phyloP scores from a whole-genome alignment of 2,113 vertebrate species.

The Sardina pilchardus region DNA sequence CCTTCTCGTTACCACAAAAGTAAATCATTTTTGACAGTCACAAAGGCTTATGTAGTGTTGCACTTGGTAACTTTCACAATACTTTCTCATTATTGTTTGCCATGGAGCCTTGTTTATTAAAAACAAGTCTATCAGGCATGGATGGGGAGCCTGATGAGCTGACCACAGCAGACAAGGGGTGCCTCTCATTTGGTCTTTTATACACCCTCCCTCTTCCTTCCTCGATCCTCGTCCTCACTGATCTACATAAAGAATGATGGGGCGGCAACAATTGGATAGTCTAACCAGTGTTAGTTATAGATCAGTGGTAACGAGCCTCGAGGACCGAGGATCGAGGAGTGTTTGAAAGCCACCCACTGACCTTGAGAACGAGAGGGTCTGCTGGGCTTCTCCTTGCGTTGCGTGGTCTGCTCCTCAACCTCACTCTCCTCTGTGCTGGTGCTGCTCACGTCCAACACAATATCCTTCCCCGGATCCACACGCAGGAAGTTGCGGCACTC shows the following conservation, averaged over 20 bases:
- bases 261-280: no score
- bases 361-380: constrained; percentile 75
- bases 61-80: background rate
- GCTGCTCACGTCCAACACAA: constrained; percentile 98
- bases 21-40: background rate
- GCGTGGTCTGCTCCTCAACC: constrained; percentile 67
- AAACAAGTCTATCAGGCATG: background rate
- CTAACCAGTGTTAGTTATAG: no score
- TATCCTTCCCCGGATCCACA: constrained; percentile 95
- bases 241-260: no score
- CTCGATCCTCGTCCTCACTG: no score
- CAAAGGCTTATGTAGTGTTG: background rate
- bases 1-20: background rate
- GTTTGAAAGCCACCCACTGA: no score
- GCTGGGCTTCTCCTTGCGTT: constrained; percentile 71
- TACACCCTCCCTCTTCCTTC: no score
- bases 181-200: no score
- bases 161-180: background rate
- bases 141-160: background rate
- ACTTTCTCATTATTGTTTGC: background rate
- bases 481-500: constrained; percentile 97
- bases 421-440: constrained; percentile 95
- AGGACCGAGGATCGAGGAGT: no score
- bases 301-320: no score
- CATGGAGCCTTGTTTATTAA: background rate